Base-by-base conservation (phyloP, 2,888 invertebrate genomes). In the Aphidoletes aphidimyza region DNA sequence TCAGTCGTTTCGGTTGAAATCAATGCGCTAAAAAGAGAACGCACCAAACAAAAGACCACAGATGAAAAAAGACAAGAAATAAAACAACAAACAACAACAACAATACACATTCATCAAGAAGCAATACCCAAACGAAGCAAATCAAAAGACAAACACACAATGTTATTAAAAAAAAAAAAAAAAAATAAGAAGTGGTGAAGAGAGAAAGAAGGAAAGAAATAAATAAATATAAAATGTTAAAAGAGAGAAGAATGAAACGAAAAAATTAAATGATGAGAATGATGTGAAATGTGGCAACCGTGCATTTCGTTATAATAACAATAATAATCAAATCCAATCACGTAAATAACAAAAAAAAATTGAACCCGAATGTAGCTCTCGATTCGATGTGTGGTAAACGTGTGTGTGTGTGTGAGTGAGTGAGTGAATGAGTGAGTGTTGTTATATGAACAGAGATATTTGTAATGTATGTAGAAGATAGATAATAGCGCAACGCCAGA, bases 271-370 rank as follows among this genome's bases (percentile, higher is more conserved):
- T 81, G 81, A 81, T 81, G 81, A 37, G n/a, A n/a, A 22, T 17
- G n/a, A n/a, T n/a, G n/a, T n/a, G n/a, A 81, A 81, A 81, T 37
- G 37, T 81, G 81, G 81, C 81, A 81, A 81, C 81, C 37, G n/a
- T 8, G 81, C 81, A 81, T 81, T 81, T 81, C 37, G 81, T 81
- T 81, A 81, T 81, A 81, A 81, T 81, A 81, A 81, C 37, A 37
- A 81, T 81, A 37, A 81, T 81, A 37, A 81, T 81, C 81, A 81
- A 81, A 81, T 81, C 81, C 81, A 81, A 81, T 81, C 81, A 81
- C 81, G 81, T 81, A 81, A 81, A 81, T 81, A 81, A 81, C 81
- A 81, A 37, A n/a, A n/a, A n/a, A n/a, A n/a, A 81, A 81, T 81
- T 81, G 81, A 81, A 81, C 81, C 81, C 81, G 22, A 81, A 81